phyloP scores from a whole-genome alignment of 2,888 invertebrate species.

The Strigamia crassipes region DNA sequence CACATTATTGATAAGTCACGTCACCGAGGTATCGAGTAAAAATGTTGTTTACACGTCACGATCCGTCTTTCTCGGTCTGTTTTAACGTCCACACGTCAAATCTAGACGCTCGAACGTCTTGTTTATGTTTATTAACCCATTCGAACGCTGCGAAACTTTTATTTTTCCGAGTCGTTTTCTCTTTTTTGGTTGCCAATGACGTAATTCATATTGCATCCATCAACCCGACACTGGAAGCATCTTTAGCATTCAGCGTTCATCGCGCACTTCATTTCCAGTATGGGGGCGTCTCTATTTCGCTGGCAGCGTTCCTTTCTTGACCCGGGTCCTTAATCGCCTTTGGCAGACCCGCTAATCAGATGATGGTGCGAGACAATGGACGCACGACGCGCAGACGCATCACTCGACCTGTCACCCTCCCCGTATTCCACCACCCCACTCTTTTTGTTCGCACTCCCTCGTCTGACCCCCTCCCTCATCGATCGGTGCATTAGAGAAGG shows the following conservation, averaged over 20 bases:
- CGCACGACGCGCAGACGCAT: slow-evolving; percentile 1
- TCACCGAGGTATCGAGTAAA: too few relatives aligned
- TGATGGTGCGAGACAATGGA: slow-evolving; percentile 23
- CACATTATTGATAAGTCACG: too few relatives aligned
- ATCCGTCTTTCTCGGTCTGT: too few relatives aligned
- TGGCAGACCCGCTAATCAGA: slow-evolving; percentile 30
- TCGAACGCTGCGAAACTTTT: not conserved
- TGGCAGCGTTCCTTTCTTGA: not conserved
- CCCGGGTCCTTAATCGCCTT: slow-evolving; percentile 17
- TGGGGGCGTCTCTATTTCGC: slow-evolving; percentile 12
- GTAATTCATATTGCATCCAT: slow-evolving; percentile 25
- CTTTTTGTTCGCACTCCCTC: not conserved
- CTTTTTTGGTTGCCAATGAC: slow-evolving; percentile 5
- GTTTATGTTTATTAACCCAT: not conserved
- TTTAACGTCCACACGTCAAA: too few relatives aligned
- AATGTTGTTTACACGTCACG: too few relatives aligned
- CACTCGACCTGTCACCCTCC: slow-evolving; percentile 12
- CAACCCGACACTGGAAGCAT: not conserved
- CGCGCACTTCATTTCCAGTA: not conserved
- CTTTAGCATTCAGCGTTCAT: slow-evolving; percentile 3
- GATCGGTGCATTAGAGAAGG: slow-evolving; percentile 26
- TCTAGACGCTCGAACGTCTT: too few relatives aligned
- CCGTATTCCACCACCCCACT: not conserved
- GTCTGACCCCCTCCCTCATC: not conserved
- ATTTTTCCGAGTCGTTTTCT: too few relatives aligned